phyloP scores from a whole-genome alignment of 2,797 vertebrate species.

The Anolis apletophallus region DNA sequence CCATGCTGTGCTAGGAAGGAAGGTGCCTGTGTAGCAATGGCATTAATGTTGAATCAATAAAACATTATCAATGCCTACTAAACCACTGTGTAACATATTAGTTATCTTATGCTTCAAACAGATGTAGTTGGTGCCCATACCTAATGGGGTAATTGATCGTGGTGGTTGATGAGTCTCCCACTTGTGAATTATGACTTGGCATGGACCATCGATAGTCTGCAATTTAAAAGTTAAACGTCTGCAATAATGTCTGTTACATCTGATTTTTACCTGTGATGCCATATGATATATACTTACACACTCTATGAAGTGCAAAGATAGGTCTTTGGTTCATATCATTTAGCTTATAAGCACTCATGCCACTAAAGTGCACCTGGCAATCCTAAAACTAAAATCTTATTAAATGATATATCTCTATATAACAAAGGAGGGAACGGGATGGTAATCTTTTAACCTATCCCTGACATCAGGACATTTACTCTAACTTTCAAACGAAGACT shows the following conservation, averaged over 20 bases:
- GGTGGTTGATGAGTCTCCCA: constrained; percentile 99
- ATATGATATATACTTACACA: constrained; percentile 63
- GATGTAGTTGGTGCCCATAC: constrained; percentile 89
- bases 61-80: constrained; percentile 68
- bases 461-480: background rate
- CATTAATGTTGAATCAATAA: constrained; percentile 64
- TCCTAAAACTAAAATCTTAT: background rate
- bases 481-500: background rate
- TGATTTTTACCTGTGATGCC: constrained; percentile 77
- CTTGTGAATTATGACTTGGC: constrained; percentile 98
- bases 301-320: constrained; percentile 56
- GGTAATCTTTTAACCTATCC: background rate
- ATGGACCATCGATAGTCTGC: constrained; percentile 93
- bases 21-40: constrained; percentile 61
- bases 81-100: constrained; percentile 80
- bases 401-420: background rate
- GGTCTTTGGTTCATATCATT: constrained; percentile 67
- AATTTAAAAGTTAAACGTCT: constrained; percentile 89
- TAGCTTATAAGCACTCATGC: constrained; percentile 32
- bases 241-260: constrained; percentile 79
- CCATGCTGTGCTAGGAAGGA: constrained; percentile 67
- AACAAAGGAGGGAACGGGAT: background rate
- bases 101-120: constrained; percentile 84
- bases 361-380: constrained; percentile 38
- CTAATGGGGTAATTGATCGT: constrained; percentile 97